Evolutionary conservation across 2,888 invertebrate genomes (phyloP), one percentile per base, ranked within the genome.

Genomic region (Chrysolina americana): DNA sequence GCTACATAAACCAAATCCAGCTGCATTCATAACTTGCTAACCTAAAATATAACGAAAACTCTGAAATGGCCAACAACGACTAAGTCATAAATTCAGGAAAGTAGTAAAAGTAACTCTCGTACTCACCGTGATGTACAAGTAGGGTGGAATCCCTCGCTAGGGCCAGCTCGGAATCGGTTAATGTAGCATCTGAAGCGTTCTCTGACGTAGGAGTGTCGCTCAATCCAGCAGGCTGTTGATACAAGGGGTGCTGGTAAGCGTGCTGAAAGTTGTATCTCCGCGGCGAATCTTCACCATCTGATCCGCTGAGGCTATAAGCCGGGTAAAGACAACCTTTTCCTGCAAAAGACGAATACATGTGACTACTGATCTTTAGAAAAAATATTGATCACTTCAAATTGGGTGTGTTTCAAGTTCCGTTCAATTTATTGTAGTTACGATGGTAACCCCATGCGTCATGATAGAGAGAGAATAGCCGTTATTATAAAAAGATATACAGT

Each of bases 271-370:
- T 84, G 91, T 92, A 90, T 87, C 92, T 88, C 87, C 91, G 86
- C 21, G 91, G 87, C 73, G 89, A 88, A 80, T 91, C 92, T 87
- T 94, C 94, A 86, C 94, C 93, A 89, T 94, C 94, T 81, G 92
- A 91, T 89, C 93, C 92, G 89, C 93, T 93, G 88, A 93, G 92
- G 90, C 93, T 93, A 91, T 94, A 94, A 87, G 91, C 91, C 88
- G 94, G 94, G 91, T 95, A 95, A 88, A 95, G 92, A 88, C 95
- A 94, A 91, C 91, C 91, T 93, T 95, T 95, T 89, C 89, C 91
- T 93, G 89, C 17, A 90, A 89, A 78, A 85, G 81, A 78, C 75
- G 68, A 50, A 56, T n/a, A 13, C 15, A 17, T 41, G 48, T 48
- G 9, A 48, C 17, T 0, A 48, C 17, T 17, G 17, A 17, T 36